phyloP scores from a whole-genome alignment of 2,888 invertebrate genomes.

The Pseudoips prasinana region DNA sequence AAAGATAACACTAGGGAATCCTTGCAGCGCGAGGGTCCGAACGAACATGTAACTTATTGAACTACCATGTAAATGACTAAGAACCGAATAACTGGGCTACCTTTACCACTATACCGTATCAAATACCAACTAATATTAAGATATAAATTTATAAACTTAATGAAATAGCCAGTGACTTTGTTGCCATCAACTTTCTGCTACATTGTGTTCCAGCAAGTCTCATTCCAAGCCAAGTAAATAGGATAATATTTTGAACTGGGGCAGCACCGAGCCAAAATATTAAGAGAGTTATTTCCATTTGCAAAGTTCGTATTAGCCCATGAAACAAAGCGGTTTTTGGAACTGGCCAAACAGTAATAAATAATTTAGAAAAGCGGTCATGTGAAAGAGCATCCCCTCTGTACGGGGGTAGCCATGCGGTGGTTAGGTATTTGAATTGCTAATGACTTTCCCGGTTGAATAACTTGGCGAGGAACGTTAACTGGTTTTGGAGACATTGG shows the following conservation, averaged over 20 bases:
- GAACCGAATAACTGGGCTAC: too few relatives aligned
- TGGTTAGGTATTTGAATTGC: conserved; percentile 75
- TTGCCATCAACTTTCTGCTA: neutral
- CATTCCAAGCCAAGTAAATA: too few relatives aligned
- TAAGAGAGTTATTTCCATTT: conserved; percentile 51
- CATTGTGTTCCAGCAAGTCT: neutral
- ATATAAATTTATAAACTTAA: too few relatives aligned
- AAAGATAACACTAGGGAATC: too few relatives aligned
- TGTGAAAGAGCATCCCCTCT: conserved; percentile 68
- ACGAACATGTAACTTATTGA: too few relatives aligned
- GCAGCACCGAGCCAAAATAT: conserved; percentile 32
- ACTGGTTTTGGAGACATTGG: conserved; percentile 56
- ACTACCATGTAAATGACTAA: too few relatives aligned
- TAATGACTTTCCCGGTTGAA: conserved; percentile 68
- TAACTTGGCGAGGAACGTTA: conserved; percentile 59
- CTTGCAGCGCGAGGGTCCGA: too few relatives aligned
- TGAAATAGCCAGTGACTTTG: too few relatives aligned
- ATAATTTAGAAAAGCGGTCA: conserved; percentile 76
- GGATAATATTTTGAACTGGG: neutral
- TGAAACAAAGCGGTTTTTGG: conserved; percentile 64
- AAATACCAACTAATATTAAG: too few relatives aligned
- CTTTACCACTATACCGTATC: too few relatives aligned
- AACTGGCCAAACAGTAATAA: conserved; percentile 72
- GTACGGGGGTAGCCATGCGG: conserved; percentile 56
- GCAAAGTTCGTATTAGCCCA: conserved; percentile 47